Base-by-base conservation (phyloP, 2,888 invertebrate species). In the Sthenelais limicola region DNA sequence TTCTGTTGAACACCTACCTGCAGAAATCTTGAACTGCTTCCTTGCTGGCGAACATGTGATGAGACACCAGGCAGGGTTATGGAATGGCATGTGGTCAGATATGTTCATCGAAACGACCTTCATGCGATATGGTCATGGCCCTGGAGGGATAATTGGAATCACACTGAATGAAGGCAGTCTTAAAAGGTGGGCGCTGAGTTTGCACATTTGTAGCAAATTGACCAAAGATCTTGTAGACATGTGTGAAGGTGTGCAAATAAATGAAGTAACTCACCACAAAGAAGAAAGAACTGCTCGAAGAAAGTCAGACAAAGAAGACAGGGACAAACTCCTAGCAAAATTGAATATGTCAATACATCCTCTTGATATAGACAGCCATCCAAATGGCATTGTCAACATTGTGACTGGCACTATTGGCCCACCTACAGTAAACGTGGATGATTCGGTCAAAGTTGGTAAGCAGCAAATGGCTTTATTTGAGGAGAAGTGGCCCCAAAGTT, bases 101-200 rank as follows among this genome's bases (percentile, higher is more conserved):
- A 77, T 80, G 78, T 78, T 74, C 54, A 82, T 80, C 21, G 80
- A 81, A 54, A 76, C 77, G 0, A 81, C 79, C 3, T 80, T 77
- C 72, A 80, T 81, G 79, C 43, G 77, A n/a, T 80, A 81, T 75
- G 79, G 81, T 2, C 80, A 80, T 74, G 77, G 80, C 0, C 71
- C 72, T 3, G 32, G 69, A 9, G 80, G 78, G 1, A 74, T 80
- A 18, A 73, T 82, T 28, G 79, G 82, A 21, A 74, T 79, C 18
- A 81, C 77, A 3, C 68, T 79, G 0, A 78, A 79, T 26, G 75
- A 77, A 71, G 49, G 54, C 1, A 51, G 77, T 7, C 58, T 79
- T 32, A 77, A 77, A 48, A 67, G 35, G 26, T 81, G 80, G 80
- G 77, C 78, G 0, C 68, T 75, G 0, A 77, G 80, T 62, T 48